Base-by-base conservation (phyloP, 2,113 vertebrate species). In the Telmatochromis sp. region DNA sequence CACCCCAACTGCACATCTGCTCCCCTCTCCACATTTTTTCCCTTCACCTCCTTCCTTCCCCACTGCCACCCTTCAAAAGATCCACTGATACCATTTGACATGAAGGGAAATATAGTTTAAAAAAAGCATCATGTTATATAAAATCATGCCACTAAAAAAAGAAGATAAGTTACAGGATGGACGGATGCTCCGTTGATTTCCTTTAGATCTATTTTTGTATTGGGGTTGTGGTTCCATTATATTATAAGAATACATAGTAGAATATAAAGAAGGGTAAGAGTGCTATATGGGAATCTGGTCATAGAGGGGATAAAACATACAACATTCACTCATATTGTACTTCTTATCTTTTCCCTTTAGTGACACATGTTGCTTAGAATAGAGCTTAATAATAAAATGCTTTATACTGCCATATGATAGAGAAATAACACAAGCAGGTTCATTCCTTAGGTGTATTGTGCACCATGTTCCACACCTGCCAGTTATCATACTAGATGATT, bases 151-250 rank as follows among this genome's bases (percentile, higher is more conserved):
- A 93, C 91, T 89, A 90, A 93, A 86, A 92, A 92, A 95, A 94
- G 88, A 92, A 92, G 90, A 95, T 51, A 89, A 89, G 92, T 89
- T 47, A 84, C 85, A 90, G 81, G 88, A 95, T 92, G 94, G 94
- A 96, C 94, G 93, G 92, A 94, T 92, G 90, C 90, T 94, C 91
- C 79, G 90, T 94, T 94, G 91, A 92, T 95, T 96, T 95, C 90
- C 91, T 96, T 95, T 95, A 95, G 91, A 96, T 95, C 95, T 96
- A 96, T 95, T 95, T 96, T 96, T 96, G 91, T 96, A 95, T 95
- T 79, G 93, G 93, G 93, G 91, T 95, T 88, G 92, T 94, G 92
- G 94, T 95, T 95, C 89, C 92, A 94, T 94, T 86, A 86, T 68
- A 68, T 68, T 68, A 89, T 93, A 87, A 93, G 87, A 93, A 93